A percentile compares a stretch with the other conserved stretches of the same genome.
phyloP scores from a whole-genome alignment of 2,113 vertebrate species.

The Microcebus lehilahytsara region DNA sequence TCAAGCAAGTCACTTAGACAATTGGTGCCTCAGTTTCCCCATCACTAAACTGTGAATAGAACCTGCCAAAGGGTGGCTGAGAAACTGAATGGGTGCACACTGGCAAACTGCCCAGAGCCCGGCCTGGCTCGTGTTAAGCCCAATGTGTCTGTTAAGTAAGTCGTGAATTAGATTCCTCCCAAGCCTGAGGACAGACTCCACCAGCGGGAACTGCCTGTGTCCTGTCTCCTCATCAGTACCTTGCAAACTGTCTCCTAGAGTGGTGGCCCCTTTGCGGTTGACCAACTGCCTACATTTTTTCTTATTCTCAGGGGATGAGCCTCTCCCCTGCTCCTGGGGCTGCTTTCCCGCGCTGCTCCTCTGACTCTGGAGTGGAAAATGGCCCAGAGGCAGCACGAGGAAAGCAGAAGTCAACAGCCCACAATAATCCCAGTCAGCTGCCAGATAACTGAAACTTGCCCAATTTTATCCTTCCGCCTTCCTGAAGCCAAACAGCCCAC shows the following conservation, averaged over 20 bases:
- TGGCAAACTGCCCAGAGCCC: neutral
- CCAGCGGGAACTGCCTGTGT: fast-evolving
- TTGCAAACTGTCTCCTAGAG: neutral
- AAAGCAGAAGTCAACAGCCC: neutral
- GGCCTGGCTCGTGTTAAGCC: neutral
- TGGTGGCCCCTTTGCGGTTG: neutral
- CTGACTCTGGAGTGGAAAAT: neutral
- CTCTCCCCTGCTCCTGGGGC: neutral
- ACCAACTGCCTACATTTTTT: neutral
- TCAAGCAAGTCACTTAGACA: neutral
- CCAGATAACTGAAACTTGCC: fast-evolving
- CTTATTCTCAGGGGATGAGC: neutral
- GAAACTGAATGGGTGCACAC: fast-evolving
- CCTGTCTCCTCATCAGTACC: neutral
- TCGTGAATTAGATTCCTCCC: neutral
- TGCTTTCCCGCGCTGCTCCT: neutral
- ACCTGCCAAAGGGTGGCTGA: neutral
- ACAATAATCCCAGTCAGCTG: fast-evolving
- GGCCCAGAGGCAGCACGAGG: neutral
- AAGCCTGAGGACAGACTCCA: fast-evolving
- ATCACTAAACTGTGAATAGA: fast-evolving
- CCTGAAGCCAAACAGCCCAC: neutral
- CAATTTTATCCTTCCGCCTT: fast-evolving
- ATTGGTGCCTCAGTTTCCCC: neutral
- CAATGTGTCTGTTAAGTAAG: neutral